Conservation (phyloP, 2,113 vertebrate genomes). For the Puffinus mauretanicus region DNA sequence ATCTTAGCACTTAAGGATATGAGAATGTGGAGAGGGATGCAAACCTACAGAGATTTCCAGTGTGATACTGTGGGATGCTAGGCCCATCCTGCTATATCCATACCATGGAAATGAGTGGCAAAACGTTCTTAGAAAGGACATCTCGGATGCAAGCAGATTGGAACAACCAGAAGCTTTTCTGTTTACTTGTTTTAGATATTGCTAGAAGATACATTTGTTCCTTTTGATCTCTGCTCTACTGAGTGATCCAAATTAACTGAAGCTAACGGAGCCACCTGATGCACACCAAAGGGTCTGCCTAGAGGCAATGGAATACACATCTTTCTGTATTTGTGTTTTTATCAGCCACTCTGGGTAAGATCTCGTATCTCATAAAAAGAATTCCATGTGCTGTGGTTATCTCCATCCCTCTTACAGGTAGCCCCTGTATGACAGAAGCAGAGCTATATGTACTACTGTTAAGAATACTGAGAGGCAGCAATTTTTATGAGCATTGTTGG, state of each 20-base stretch:
- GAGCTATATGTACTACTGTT: background rate
- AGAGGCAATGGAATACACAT: background rate
- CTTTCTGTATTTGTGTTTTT: background rate
- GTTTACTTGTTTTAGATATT: background rate
- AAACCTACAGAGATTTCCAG: background rate
- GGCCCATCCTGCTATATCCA: background rate
- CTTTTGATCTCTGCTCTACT: background rate
- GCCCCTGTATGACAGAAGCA: background rate
- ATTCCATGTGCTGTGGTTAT: background rate
- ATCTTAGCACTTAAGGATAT: background rate
- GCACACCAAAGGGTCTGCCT: background rate
- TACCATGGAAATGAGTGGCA: background rate
- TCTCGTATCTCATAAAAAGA: background rate
- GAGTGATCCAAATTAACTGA: background rate
- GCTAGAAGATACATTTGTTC: background rate
- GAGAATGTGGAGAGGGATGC: background rate
- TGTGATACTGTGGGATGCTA: background rate
- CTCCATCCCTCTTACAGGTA: background rate
- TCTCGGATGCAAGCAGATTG: background rate
- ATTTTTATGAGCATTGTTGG: background rate
- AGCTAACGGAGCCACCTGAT: background rate
- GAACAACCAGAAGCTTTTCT: background rate
- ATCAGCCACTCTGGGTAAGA: background rate
- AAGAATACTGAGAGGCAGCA: background rate
- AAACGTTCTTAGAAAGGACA: background rate